A percentile compares a stretch with the other conserved stretches of the same genome.
Conservation (phyloP, 23 tunicate genomes). For the Styela clava region DNA sequence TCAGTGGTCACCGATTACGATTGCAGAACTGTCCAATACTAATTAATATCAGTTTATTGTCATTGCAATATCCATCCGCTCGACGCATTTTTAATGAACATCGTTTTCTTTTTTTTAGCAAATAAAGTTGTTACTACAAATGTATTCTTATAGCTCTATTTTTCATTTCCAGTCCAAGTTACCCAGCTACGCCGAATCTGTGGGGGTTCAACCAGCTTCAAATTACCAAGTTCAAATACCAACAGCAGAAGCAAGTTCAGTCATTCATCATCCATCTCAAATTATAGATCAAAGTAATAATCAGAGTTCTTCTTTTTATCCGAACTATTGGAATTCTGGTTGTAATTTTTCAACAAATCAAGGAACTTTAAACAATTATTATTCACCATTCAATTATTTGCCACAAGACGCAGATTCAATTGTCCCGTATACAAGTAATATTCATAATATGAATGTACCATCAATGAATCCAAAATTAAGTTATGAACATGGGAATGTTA, state of each 20-base stretch:
- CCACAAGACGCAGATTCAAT: not conserved
- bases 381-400: not conserved
- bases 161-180: slow-evolving; percentile 2
- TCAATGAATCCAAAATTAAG: not conserved
- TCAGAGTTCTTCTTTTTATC: not conserved
- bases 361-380: not conserved
- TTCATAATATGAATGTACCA: no score
- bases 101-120: no score
- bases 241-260: not conserved
- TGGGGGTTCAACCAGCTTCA: not conserved
- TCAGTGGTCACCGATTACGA: no score
- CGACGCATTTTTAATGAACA: no score
- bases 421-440: no score
- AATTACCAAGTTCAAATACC: not conserved
- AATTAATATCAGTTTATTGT: no score
- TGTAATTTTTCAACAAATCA: not conserved
- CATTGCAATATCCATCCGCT: no score
- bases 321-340: not conserved
- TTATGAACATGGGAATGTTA: not conserved
- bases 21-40: no score
- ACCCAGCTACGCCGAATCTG: slow-evolving; percentile 14
- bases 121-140: no score
- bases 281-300: not conserved
- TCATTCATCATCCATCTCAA: not conserved
- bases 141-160: no score